These are phyloP conservation scores for Limnothrissa miodon DNA, from an alignment of 2,113 vertebrate genomes.

Conservation along the genomic window DNA sequence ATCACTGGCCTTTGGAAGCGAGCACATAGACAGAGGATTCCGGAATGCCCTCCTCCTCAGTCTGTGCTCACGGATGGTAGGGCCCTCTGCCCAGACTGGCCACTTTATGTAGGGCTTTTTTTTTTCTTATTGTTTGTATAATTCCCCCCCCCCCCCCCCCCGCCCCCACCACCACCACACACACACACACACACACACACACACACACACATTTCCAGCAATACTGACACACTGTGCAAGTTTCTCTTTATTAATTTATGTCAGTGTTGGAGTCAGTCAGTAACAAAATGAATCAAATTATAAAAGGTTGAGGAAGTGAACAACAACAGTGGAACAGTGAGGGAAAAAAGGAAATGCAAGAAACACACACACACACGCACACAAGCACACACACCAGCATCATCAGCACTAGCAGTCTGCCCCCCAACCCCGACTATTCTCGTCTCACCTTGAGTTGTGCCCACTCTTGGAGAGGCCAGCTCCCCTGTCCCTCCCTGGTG, in stretches of 20 bases:
- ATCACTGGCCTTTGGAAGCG: constrained; percentile 8
- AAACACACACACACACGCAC: not conserved
- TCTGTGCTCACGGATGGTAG: constrained; percentile 13
- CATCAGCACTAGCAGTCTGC: not conserved
- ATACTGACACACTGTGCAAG: not conserved
- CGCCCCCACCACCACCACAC: not conserved
- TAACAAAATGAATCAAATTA: not conserved
- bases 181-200: too few relatives aligned
- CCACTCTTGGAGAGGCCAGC: constrained; percentile 30
- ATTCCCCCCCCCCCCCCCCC: not conserved
- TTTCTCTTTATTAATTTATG: not conserved
- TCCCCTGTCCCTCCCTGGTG: constrained; percentile 24
- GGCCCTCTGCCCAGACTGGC: constrained; percentile 11
- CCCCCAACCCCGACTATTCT: constrained; percentile 39
- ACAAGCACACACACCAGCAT: not conserved
- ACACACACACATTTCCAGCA: not conserved
- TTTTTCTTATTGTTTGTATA: not conserved
- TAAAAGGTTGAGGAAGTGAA: not conserved
- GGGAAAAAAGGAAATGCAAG: not conserved
- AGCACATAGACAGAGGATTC: constrained; percentile 5
- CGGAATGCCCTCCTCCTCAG: constrained; percentile 7
- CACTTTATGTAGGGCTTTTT: not conserved
- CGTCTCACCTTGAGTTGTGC: constrained; percentile 49
- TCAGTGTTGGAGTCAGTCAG: not conserved
- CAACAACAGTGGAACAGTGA: not conserved